Evolutionary conservation across 2,888 invertebrate species (phyloP), one percentile per base, ranked within the genome.

Genomic region (Anoplius nigerrimus): DNA sequence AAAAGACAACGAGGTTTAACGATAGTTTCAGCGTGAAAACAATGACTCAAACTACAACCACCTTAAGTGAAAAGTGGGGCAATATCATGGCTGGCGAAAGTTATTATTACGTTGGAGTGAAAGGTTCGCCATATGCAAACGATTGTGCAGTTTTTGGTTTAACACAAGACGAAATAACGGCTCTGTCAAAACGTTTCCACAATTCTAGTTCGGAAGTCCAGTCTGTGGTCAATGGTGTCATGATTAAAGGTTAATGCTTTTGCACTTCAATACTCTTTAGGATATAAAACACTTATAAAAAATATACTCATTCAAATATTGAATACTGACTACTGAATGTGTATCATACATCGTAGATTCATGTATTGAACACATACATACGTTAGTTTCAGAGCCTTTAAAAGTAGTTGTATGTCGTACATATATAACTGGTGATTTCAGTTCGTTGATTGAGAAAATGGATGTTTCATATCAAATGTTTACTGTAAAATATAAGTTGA

Each of bases 71-170:
- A 71, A 84, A 84, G 78, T 73, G 83, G 70, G 74, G 55, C 56
- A 42, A 18, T 51, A 51, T 20, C 58, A 55, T 90, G 65, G 88
- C 87, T 65, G 86, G 78, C 68, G 93, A 92, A 76, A 91, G 90
- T 78, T 93, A 91, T 86, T 92, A 93, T 70, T 96, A 96, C 88
- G 90, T 94, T 80, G 95, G 94, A 71, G 92, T 95, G 56, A 95
- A 95, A 89, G 95, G 94, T 45, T 95, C 95, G 3, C 89, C 95
- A 67, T 93, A 95, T 90, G 93, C 95, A 73, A 89, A 89, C 74
- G 94, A 95, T 84, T 93, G 93, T 88, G 91, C 93, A 71, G 93
- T 94, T 43, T 96, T 95, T 90, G 96, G 95, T 64, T 89, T 95
- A 76, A 92, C 92, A 82, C 89, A 90, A 60, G 93, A 93, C 71